phyloP scores from a whole-genome alignment of 2,113 vertebrate species.

The Halichoeres trimaculatus region DNA sequence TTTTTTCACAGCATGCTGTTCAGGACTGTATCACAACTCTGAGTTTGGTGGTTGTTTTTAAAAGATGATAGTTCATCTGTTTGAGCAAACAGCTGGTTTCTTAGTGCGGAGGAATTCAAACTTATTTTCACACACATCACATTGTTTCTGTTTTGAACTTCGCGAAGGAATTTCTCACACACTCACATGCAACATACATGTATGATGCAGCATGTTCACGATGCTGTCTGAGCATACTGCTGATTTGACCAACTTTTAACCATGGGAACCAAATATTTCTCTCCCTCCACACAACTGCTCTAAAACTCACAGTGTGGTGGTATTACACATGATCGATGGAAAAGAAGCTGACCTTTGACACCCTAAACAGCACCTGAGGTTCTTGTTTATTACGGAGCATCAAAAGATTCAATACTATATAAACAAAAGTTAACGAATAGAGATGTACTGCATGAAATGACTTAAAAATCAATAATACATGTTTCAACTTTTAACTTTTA shows the following conservation, averaged over 20 bases:
- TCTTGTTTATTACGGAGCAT: too few species aligned
- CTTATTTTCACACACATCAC: too few species aligned
- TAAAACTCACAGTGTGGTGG: not conserved
- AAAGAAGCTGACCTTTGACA: not conserved
- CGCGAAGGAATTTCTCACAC: not conserved
- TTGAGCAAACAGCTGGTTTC: not conserved
- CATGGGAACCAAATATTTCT: slow-evolving; percentile 1
- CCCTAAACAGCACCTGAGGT: not conserved
- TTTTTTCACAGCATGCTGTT: not conserved
- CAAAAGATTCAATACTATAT: not conserved
- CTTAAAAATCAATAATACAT: too few species aligned
- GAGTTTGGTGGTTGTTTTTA: too few species aligned
- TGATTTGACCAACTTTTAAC: not conserved
- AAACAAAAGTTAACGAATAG: not conserved
- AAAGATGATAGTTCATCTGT: not conserved
- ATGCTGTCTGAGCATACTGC: not conserved
- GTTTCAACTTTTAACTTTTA: too few species aligned
- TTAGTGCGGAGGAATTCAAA: too few species aligned
- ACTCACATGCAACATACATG: too few species aligned
- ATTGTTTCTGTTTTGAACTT: too few species aligned
- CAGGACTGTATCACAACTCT: too few species aligned
- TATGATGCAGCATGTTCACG: not conserved
- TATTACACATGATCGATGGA: not conserved
- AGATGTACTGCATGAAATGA: too few species aligned
- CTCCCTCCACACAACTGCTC: not conserved